Base-by-base conservation (phyloP, 2,797 vertebrate genomes). In the Alauda arvensis region DNA sequence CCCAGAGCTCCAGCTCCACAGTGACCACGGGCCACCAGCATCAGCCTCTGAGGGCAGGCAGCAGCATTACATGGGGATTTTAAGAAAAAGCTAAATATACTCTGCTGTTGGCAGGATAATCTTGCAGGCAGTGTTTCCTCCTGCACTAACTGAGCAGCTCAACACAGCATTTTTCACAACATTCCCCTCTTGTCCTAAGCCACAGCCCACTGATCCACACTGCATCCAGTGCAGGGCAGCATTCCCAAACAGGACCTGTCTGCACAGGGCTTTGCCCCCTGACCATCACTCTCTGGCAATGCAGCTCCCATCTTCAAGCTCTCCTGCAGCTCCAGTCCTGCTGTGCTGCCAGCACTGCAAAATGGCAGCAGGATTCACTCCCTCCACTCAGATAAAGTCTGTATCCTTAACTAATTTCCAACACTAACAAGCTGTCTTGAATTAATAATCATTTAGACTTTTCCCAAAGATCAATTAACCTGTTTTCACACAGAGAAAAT, bases 111-210 rank as follows among this genome's bases (percentile, higher is more conserved):
- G 63, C 82, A 77, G 53, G 40, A 46, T 43, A 29, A 70, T 7
- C 83, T 46, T 59, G 62, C 57, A 24, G 7, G 37, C 42, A 75
- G 39, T 3, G 18, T n/a, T 57, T 53, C 78, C 26, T 59, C 78
- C 39, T 0, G 18, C 60, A 31, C 34, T 24, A 37, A 33, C 12
- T 20, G 31, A 55, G 62, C 33, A 14, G 61, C 28, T 28, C 19
- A 83, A 67, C 16, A 15, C 3, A 0, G 34, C 1, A 0, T 28
- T 66, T 60, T 42, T 12, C 3, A 39, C 40, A 9, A 53, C 4
- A 2, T 31, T 52, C 29, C 70, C 62, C 23, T 4, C 61, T 6
- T 15, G 29, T 21, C 61, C 66, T 10, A 11, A 53, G 45, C 39
- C 11, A 14, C 28, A 40, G 51, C 62, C 53, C 10, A 1, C 39